Percentiles rank a stretch among this genome's conserved stretches.
Conservation (phyloP, 2,888 invertebrate species). For the Drosophila birchii region DNA sequence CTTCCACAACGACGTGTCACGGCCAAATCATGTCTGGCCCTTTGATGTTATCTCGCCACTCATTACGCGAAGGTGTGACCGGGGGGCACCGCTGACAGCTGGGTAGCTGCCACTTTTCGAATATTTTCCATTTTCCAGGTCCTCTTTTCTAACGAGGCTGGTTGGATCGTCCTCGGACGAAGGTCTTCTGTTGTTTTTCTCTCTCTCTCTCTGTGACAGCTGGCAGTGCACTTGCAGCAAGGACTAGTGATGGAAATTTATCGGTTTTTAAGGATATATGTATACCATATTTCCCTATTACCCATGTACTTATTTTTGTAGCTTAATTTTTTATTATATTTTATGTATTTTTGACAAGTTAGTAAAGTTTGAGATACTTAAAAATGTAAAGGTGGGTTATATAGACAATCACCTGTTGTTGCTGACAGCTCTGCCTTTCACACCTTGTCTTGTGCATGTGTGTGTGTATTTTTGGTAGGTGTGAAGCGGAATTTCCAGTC, state of each 20-base stretch:
- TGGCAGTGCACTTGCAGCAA: slow-evolving; percentile 46
- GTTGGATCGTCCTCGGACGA: slow-evolving; percentile 46
- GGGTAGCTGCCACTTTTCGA: slow-evolving; percentile 67
- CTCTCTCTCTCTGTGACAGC: slow-evolving; percentile 26
- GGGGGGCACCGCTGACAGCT: slow-evolving; percentile 67
- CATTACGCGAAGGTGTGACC: slow-evolving; percentile 57
- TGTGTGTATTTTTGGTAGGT: slow-evolving; percentile 61
- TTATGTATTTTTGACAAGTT: neutral
- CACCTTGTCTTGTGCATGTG: slow-evolving; percentile 53
- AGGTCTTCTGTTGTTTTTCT: slow-evolving; percentile 19
- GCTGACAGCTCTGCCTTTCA: slow-evolving; percentile 51
- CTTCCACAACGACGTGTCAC: slow-evolving; percentile 45
- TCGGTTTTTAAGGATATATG: neutral
- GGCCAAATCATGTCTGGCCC: slow-evolving; percentile 79
- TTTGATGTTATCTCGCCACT: slow-evolving; percentile 80
- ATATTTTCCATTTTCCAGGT: slow-evolving; percentile 11
- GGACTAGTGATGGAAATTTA: neutral
- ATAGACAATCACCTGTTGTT: slow-evolving; percentile 5
- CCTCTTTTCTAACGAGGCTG: slow-evolving; percentile 59
- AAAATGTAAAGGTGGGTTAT: neutral
- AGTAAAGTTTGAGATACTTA: neutral
- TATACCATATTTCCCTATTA: no score
- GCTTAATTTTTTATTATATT: neutral
- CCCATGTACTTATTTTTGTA: no score
- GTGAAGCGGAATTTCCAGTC: slow-evolving; percentile 82